Conservation (phyloP, 2,113 vertebrate species). For the Melanotaenia duboulayi region DNA sequence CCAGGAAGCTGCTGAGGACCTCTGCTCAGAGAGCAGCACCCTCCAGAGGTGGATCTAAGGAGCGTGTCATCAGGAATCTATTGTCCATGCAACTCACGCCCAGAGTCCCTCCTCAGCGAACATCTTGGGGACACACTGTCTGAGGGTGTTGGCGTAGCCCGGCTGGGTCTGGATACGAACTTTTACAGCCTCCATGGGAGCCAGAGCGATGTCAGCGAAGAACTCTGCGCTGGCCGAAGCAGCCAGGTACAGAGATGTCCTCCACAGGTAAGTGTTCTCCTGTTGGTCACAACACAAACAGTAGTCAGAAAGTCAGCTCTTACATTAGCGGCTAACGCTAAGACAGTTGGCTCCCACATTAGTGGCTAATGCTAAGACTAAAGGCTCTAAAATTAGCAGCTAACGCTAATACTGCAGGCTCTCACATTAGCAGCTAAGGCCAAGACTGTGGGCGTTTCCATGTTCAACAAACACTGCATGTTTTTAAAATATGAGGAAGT, state of each 20-base stretch:
- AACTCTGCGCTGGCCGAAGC: constrained; percentile 99
- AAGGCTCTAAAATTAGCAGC: no score
- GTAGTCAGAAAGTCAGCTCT: no score
- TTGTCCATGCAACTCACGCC: constrained; percentile 86
- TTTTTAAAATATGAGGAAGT: no score
- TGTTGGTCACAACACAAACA: constrained; percentile 56
- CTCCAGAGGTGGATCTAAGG: constrained; percentile 98
- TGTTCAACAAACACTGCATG: no score
- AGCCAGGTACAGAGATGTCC: constrained; percentile 95
- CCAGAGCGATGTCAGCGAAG: constrained; percentile 98
- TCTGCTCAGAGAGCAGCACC: constrained; percentile 80
- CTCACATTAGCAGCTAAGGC: no score
- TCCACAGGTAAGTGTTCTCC: constrained; percentile 97
- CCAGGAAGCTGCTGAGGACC: constrained; percentile 88
- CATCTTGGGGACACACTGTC: constrained; percentile 96
- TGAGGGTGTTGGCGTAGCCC: constrained; percentile 95
- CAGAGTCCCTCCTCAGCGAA: constrained; percentile 94
- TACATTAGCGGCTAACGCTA: no score
- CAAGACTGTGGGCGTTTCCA: no score
- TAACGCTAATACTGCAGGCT: no score
- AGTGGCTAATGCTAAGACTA: no score
- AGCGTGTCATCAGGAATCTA: constrained; percentile 81
- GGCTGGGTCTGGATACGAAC: constrained; percentile 98
- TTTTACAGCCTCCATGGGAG: constrained; percentile 99
- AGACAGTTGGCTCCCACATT: no score